Percentiles rank a stretch among this genome's conserved stretches.
Conservation (phyloP, 35 echinoderm and acorn worm species). For the Ophioderma brevispina region DNA sequence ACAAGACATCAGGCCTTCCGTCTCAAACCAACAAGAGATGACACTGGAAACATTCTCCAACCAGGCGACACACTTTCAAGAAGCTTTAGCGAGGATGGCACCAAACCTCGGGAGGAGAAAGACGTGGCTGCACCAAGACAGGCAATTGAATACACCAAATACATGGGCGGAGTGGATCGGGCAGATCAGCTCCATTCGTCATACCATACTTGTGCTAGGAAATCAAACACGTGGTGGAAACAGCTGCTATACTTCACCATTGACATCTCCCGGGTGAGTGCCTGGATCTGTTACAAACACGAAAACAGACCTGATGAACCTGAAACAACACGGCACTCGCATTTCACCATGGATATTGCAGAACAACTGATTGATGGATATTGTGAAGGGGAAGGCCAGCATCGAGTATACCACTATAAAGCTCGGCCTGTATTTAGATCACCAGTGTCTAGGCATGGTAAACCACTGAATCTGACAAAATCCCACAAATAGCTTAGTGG, state of each 20-base stretch:
- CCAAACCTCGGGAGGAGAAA: background rate
- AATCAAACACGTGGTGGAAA: constrained; percentile 41
- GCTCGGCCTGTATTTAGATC: too few species aligned
- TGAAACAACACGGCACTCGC: background rate
- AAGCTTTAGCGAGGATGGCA: background rate
- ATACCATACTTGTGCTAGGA: constrained; percentile 28
- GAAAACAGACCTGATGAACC: background rate
- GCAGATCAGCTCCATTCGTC: constrained; percentile 39
- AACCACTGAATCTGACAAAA: too few species aligned
- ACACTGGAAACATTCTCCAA: too few species aligned
- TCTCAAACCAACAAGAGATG: too few species aligned
- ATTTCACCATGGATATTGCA: constrained; percentile 19
- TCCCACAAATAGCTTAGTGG: too few species aligned
- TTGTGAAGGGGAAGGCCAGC: too few species aligned
- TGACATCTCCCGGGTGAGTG: constrained; percentile 29
- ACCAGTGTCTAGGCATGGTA: too few species aligned
- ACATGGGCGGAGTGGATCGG: constrained; percentile 58
- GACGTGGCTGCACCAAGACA: constrained; percentile 9
- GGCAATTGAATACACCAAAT: constrained; percentile 29
- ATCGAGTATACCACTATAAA: too few species aligned
- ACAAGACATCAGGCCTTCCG: too few species aligned
- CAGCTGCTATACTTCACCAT: constrained; percentile 48
- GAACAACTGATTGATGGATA: constrained; percentile 13
- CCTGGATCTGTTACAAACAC: constrained; percentile 24
- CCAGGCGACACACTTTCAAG: background rate